Evolutionary conservation across 2,113 vertebrate genomes (phyloP).

Genomic region (Anhinga anhinga): DNA sequence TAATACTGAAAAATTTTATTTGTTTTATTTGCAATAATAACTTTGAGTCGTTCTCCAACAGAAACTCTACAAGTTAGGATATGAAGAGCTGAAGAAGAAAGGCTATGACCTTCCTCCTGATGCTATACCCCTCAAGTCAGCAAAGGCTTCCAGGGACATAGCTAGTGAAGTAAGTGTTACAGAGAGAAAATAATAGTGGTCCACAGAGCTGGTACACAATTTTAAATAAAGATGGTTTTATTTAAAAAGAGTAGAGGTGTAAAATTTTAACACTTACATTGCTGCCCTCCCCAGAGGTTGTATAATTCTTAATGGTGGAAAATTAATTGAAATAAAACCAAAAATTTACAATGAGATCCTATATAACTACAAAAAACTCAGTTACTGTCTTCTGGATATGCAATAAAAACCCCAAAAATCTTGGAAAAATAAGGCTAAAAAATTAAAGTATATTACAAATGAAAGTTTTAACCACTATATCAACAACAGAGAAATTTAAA

Average conservation of each 20-base stretch:
- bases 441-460: rapidly evolving
- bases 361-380: background rate
- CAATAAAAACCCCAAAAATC: rapidly evolving
- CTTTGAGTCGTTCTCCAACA: conserved; percentile 44
- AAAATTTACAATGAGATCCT: rapidly evolving
- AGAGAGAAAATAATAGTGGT: background rate
- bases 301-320: background rate
- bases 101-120: conserved; percentile 86
- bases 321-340: background rate
- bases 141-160: conserved; percentile 85
- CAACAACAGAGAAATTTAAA: rapidly evolving
- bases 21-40: background rate
- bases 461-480: rapidly evolving
- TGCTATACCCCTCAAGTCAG: conserved; percentile 85
- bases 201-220: rapidly evolving
- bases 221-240: rapidly evolving
- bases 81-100: conserved; percentile 88
- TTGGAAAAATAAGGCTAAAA: rapidly evolving
- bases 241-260: background rate
- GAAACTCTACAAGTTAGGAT: conserved; percentile 85
- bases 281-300: rapidly evolving
- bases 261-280: background rate
- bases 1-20: background rate
- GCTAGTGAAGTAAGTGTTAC: conserved; percentile 82
- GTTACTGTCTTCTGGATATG: rapidly evolving